These are phyloP conservation scores for Disparrhopalites patrizii DNA, from an alignment of 2,888 invertebrate genomes.

Conservation along the genomic window DNA sequence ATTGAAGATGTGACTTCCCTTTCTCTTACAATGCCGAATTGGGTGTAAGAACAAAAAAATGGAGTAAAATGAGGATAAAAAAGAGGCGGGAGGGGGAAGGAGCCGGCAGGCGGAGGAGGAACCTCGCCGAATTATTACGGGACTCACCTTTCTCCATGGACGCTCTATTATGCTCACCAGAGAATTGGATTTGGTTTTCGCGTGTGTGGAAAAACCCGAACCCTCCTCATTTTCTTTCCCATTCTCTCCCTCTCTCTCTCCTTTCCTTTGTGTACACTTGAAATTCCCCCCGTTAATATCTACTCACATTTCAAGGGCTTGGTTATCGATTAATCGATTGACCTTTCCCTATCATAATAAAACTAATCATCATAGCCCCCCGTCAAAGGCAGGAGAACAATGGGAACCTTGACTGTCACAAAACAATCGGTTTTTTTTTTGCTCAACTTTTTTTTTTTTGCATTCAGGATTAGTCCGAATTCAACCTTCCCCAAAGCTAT, in stretches of 20 bases:
- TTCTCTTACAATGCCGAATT: no score
- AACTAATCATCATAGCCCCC: no score
- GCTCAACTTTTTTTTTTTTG: no score
- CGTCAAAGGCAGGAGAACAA: no score
- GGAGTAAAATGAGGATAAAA: no score
- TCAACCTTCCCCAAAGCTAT: no score
- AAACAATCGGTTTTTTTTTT: no score
- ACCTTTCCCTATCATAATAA: constrained; percentile 25
- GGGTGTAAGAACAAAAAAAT: no score
- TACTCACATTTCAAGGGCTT: constrained; percentile 22
- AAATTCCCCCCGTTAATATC: neutral
- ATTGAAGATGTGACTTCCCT: no score
- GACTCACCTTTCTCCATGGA: neutral
- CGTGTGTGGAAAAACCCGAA: neutral
- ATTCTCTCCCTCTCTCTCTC: neutral
- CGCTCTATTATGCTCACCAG: neutral
- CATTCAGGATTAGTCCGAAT: no score
- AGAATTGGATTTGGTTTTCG: neutral
- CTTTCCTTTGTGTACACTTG: neutral
- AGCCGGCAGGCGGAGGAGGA: no score
- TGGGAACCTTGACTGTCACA: neutral
- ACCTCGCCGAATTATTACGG: neutral
- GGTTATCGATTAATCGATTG: constrained; percentile 27
- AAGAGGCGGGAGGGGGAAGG: no score
- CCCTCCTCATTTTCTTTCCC: neutral